Base-by-base conservation (phyloP, 2,797 vertebrate genomes). In the Neosalanx taihuensis region DNA sequence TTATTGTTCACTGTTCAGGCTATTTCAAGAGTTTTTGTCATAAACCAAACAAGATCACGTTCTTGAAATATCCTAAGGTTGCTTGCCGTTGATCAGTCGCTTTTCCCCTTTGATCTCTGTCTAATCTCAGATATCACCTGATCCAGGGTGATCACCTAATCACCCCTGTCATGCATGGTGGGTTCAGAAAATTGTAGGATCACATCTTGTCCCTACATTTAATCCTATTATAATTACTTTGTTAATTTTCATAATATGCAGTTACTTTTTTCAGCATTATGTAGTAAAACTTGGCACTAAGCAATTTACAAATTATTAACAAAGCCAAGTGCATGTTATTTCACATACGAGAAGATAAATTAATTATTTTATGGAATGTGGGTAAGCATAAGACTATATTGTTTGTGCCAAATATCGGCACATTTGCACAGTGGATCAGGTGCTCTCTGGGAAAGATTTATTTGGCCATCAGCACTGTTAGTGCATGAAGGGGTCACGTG, bases 401-500 rank as follows among this genome's bases (percentile, higher is more conserved):
- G 53, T 53, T 69, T 56, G 51, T 56, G 51, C 15, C 18, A 7
- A 41, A 20, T 18, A 59, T 20, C 6, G 6, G 26, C 20, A 35
- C 29, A 5, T 75, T 87, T 80, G 88, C 80, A 84, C 91, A 84
- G 80, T 79, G 20, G 75, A 82, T 91, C 89, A 89, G 86, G 87
- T 85, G 89, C 80, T 87, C 76, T 70, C 71, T 75, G 75, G 75
- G 78, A 64, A 73, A 86, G 87, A 85, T 86, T 87, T 89, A 76
- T 80, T 83, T 76, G 75, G 70, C 72, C 69, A 78, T 78, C 62
- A 79, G 85, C 81, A 71, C 33, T 49, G 78, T 78, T 75, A 89
- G 85, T 90, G 87, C 91, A 91, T 89, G 91, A 91, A 90, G 70
- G 70, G 81, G 83, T 92, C 91, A 92, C 90, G 90, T 91, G 91